Evolutionary conservation across 2,888 invertebrate species (phyloP).

Genomic region (Epinotia ramella): DNA sequence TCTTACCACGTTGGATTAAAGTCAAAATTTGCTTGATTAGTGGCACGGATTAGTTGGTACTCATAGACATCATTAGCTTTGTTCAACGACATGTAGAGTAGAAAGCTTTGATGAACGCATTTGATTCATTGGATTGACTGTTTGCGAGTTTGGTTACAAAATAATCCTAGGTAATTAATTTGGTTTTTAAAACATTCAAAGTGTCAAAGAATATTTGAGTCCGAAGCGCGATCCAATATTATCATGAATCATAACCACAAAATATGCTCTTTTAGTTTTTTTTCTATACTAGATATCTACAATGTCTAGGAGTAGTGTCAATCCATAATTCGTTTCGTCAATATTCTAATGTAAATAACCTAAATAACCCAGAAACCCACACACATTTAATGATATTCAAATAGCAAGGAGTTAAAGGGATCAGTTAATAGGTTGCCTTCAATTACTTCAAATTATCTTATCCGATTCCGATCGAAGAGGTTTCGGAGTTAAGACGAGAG

Average conservation of each 20-base stretch:
- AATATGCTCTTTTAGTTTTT: background rate
- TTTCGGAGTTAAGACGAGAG: conserved; percentile 18
- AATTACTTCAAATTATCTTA: conserved; percentile 68
- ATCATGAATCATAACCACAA: no score
- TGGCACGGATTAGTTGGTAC: conserved; percentile 23
- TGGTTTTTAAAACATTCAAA: background rate
- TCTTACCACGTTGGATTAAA: background rate
- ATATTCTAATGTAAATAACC: conserved; percentile 1
- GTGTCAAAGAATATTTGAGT: background rate
- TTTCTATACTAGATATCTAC: background rate
- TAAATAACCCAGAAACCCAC: background rate
- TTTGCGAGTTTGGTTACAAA: conserved; percentile 12
- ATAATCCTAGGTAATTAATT: background rate
- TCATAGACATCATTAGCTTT: conserved; percentile 64
- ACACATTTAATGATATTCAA: background rate
- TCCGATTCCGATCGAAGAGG: conserved; percentile 48
- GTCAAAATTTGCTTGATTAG: conserved; percentile 2
- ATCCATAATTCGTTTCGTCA: background rate
- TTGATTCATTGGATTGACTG: conserved; percentile 29
- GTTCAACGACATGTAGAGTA: conserved; percentile 48
- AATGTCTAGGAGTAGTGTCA: background rate
- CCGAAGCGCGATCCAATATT: background rate
- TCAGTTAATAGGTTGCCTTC: conserved; percentile 59
- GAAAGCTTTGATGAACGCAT: conserved; percentile 33
- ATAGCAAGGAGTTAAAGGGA: conserved; percentile 12